phyloP scores from a whole-genome alignment of 2,113 vertebrate genomes.

The Xyliphius kryptos region DNA sequence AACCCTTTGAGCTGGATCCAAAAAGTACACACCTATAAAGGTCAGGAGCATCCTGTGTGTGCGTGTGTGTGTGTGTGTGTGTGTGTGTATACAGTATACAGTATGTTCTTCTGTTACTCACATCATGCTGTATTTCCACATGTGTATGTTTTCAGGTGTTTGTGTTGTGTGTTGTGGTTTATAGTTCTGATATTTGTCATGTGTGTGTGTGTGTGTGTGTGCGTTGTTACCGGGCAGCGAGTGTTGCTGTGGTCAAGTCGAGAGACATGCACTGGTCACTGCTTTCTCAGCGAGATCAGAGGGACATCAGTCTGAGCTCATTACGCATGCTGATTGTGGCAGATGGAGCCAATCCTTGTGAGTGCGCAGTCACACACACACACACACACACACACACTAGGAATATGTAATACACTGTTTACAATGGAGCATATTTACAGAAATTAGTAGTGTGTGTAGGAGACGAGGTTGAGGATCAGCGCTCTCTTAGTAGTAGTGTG shows the following conservation, averaged over 20 bases:
- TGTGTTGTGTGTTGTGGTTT: too few relatives aligned
- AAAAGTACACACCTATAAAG: slow-evolving; percentile 90
- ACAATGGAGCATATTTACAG: too few relatives aligned
- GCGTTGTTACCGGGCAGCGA: slow-evolving; percentile 65
- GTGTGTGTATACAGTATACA: not conserved
- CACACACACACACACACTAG: slow-evolving; percentile 3
- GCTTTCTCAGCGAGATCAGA: slow-evolving; percentile 87
- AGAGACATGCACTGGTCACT: slow-evolving; percentile 98
- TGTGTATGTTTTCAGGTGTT: too few relatives aligned
- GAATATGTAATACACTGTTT: too few relatives aligned
- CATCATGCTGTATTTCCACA: too few relatives aligned
- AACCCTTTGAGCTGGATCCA: slow-evolving; percentile 97
- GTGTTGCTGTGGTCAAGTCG: slow-evolving; percentile 85
- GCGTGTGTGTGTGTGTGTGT: slow-evolving; percentile 6
- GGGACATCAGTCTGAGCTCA: slow-evolving; percentile 85
- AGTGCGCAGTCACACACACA: slow-evolving; percentile 50
- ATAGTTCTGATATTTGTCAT: too few relatives aligned
- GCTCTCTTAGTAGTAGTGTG: too few relatives aligned
- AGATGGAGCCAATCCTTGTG: slow-evolving; percentile 95
- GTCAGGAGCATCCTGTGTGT: slow-evolving; percentile 51
- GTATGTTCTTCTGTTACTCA: too few relatives aligned
- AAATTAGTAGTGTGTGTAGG: too few relatives aligned
- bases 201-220: slow-evolving; percentile 28
- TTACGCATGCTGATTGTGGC: slow-evolving; percentile 89
- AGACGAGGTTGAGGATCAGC: too few relatives aligned